Evolutionary conservation across 2,797 vertebrate genomes (phyloP).

Genomic region (Anguilla obscura): DNA sequence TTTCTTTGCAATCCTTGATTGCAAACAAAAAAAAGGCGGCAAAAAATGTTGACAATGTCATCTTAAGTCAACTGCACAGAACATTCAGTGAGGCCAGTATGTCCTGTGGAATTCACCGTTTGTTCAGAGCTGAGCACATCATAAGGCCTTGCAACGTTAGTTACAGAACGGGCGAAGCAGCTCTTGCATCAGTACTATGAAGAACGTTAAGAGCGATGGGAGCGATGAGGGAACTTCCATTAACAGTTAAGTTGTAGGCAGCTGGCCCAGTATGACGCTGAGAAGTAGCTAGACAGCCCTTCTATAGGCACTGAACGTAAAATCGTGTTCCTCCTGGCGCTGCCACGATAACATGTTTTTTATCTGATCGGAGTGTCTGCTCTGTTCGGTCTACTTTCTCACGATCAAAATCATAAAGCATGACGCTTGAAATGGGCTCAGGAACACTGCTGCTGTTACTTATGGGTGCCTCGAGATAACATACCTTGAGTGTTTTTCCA

Average conservation of each 20-base stretch:
- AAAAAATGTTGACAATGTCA: neutral
- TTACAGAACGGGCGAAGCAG: neutral
- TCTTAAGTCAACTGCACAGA: neutral
- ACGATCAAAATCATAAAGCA: neutral
- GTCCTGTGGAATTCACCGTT: neutral
- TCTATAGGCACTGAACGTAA: neutral
- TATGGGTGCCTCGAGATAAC: neutral
- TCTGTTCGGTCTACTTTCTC: neutral
- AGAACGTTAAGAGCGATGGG: neutral
- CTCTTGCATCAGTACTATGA: neutral
- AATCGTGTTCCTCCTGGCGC: neutral
- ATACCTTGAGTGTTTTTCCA: neutral
- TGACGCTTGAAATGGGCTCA: neutral
- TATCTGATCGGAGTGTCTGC: neutral
- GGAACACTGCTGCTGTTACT: neutral
- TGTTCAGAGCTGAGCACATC: neutral
- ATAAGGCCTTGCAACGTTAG: neutral
- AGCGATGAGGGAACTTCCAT: no score
- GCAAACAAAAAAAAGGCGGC: no score
- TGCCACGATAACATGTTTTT: neutral
- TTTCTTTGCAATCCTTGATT: neutral
- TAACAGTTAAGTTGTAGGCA: no score
- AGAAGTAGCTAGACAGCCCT: neutral
- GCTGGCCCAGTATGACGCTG: neutral
- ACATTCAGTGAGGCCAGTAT: neutral